Evolutionary conservation across 2,113 vertebrate species (phyloP).

Genomic region (Spea multiplicata): DNA sequence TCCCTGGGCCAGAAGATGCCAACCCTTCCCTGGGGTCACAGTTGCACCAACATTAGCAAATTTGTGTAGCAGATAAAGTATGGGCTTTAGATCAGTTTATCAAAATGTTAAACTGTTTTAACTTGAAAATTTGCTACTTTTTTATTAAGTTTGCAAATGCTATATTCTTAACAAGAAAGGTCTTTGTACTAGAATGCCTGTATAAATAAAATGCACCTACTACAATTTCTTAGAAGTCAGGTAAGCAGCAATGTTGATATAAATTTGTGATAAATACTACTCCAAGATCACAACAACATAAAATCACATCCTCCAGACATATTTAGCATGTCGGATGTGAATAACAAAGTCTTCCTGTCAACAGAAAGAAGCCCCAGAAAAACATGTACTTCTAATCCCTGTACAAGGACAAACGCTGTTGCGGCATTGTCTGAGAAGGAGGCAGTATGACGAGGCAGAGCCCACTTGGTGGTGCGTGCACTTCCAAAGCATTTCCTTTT

Average conservation of each 20-base stretch:
- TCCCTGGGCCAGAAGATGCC: too few relatives aligned
- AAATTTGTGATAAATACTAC: constrained; percentile 39
- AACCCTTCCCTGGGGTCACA: too few relatives aligned
- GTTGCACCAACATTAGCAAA: too few relatives aligned
- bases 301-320: constrained; percentile 66
- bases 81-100: too few relatives aligned
- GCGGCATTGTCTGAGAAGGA: constrained; percentile 51
- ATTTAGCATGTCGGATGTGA: constrained; percentile 64
- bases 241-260: constrained; percentile 44
- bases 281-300: constrained; percentile 60
- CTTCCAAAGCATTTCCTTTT: constrained; percentile 41
- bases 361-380: constrained; percentile 54
- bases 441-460: background rate
- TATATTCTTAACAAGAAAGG: too few relatives aligned
- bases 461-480: background rate
- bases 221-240: too few relatives aligned
- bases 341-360: constrained; percentile 65
- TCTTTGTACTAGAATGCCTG: too few relatives aligned
- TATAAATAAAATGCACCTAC: too few relatives aligned
- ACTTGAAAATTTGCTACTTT: too few relatives aligned
- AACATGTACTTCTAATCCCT: constrained; percentile 46
- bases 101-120: too few relatives aligned
- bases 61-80: too few relatives aligned
- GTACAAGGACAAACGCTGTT: constrained; percentile 48
- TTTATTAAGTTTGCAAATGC: too few relatives aligned